These are phyloP conservation scores for Phrynosoma platyrhinos DNA, from an alignment of 2,113 vertebrate genomes.

Conservation along the genomic window DNA sequence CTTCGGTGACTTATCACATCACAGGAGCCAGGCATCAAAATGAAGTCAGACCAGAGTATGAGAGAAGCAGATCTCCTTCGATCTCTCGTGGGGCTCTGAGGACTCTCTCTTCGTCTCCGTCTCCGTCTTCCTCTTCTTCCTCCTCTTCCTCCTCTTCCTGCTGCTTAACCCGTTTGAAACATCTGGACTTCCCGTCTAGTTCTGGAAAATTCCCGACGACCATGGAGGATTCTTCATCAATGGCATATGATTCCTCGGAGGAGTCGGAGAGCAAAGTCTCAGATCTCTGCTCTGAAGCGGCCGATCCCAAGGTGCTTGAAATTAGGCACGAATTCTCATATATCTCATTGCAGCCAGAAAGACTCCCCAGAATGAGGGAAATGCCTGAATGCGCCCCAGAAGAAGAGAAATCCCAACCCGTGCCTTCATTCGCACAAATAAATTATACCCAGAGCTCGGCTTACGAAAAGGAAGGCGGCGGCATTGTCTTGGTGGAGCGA, in stretches of 20 bases:
- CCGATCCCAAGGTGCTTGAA: background rate
- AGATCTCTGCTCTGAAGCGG: background rate
- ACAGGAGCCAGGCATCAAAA: background rate
- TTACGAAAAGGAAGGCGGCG: background rate
- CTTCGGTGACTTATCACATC: background rate
- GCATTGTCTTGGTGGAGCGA: background rate
- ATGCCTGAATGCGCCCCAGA: background rate
- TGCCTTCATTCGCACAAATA: background rate
- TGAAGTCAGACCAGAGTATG: background rate
- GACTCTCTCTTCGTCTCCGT: background rate
- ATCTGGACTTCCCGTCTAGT: background rate
- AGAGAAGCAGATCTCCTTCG: background rate
- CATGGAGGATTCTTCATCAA: background rate
- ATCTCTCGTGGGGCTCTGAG: too few species aligned
- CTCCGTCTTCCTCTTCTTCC: background rate
- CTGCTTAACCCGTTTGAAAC: background rate
- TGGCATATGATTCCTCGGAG: fast-evolving
- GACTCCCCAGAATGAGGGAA: background rate
- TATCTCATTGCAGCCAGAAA: background rate
- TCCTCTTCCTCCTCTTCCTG: background rate
- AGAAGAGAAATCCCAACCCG: background rate
- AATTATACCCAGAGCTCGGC: background rate
- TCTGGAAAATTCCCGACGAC: background rate
- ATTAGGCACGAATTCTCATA: fast-evolving
- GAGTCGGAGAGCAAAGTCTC: background rate